Conservation (phyloP, 2,888 invertebrate species). For the Philaethria dido region DNA sequence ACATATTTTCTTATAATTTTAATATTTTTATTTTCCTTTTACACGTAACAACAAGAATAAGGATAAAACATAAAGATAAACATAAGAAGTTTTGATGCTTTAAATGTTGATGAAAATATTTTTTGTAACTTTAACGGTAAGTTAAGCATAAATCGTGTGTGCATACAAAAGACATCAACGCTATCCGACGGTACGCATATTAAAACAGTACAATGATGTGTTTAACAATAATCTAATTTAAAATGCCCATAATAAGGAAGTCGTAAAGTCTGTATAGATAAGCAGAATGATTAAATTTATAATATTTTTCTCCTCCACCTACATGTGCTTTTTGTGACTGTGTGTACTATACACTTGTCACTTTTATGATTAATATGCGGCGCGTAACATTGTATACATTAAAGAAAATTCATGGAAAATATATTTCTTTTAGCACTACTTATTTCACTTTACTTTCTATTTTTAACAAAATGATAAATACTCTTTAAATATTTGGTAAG, state of each 20-base stretch:
- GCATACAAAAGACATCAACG: constrained; percentile 77
- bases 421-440: neutral
- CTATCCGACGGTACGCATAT: constrained; percentile 52
- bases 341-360: neutral
- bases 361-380: neutral
- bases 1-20: neutral
- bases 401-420: neutral
- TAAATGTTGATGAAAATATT: neutral
- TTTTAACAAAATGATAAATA: neutral
- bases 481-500: neutral
- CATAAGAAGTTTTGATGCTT: neutral
- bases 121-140: constrained; percentile 2
- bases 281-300: neutral
- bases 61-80: neutral
- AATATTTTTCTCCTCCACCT: neutral
- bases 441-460: too few species aligned
- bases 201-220: neutral
- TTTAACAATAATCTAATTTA: neutral
- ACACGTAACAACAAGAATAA: neutral
- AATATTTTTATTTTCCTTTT: neutral
- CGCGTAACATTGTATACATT: neutral
- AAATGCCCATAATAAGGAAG: neutral
- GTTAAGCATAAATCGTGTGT: constrained; percentile 31
- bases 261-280: neutral
- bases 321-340: neutral